phyloP scores from a whole-genome alignment of 2,888 invertebrate genomes.

The Carcina quercana region DNA sequence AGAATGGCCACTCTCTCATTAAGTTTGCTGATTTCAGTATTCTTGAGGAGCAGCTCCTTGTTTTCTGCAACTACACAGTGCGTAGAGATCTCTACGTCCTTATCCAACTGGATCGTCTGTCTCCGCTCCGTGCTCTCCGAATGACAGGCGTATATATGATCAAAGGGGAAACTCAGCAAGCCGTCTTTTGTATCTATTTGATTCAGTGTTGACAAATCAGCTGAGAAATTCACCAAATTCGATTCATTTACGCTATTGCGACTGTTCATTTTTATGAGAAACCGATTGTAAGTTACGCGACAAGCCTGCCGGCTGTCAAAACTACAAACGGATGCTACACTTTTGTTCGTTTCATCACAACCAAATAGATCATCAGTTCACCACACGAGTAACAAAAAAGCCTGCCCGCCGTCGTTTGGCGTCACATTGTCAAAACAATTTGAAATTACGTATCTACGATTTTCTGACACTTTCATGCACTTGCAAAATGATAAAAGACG shows the following conservation, averaged over 20 bases:
- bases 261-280: slow-evolving; percentile 33
- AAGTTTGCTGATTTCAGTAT: slow-evolving; percentile 32
- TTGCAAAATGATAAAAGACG: slow-evolving; percentile 59
- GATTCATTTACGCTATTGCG: slow-evolving; percentile 64
- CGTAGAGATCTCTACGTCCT: slow-evolving; percentile 52
- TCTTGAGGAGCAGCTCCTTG: slow-evolving; percentile 26
- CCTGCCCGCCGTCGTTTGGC: slow-evolving; percentile 26
- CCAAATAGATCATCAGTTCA: slow-evolving; percentile 27
- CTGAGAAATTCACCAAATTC: slow-evolving; percentile 65
- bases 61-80: slow-evolving; percentile 43
- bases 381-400: slow-evolving; percentile 22
- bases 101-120: slow-evolving; percentile 44
- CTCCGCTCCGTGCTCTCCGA: slow-evolving; percentile 49
- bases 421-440: slow-evolving; percentile 53
- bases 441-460: slow-evolving; percentile 39
- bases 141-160: slow-evolving; percentile 83
- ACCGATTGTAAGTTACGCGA: slow-evolving; percentile 45
- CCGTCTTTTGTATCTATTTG: slow-evolving; percentile 67
- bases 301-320: slow-evolving; percentile 69
- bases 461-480: slow-evolving; percentile 64
- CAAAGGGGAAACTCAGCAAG: slow-evolving; percentile 77
- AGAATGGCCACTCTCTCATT: slow-evolving; percentile 49
- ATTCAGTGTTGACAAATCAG: slow-evolving; percentile 51
- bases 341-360: slow-evolving; percentile 58
- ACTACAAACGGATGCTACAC: slow-evolving; percentile 43